These are phyloP conservation scores for Cardiocondyla obscurior DNA, from an alignment of 1,140 invertebrate species.

Conservation along the genomic window DNA sequence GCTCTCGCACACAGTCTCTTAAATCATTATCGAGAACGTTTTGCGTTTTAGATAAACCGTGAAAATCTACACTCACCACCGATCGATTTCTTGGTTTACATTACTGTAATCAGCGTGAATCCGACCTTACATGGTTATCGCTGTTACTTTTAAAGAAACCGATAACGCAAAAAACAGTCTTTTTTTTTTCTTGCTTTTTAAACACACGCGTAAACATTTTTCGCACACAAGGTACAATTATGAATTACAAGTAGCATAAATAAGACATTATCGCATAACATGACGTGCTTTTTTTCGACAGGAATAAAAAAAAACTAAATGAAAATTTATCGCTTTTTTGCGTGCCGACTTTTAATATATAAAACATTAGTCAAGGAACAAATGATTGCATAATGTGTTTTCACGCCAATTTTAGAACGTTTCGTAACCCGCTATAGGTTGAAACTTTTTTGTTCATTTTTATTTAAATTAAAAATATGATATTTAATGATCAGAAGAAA, in stretches of 20 bases:
- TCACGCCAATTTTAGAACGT: background rate
- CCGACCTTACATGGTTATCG: constrained; percentile 28
- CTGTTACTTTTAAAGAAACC: background rate
- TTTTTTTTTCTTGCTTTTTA: background rate
- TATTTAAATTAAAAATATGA: background rate
- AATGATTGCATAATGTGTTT: background rate
- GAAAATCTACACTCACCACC: background rate
- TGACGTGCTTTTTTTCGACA: background rate
- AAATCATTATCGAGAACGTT: background rate
- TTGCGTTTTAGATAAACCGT: background rate
- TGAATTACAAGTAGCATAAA: background rate
- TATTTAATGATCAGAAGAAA: background rate
- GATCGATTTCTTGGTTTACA: background rate
- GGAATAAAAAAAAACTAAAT: background rate
- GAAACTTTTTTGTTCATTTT: background rate
- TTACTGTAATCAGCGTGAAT: background rate
- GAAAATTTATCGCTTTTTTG: too few species aligned
- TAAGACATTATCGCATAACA: background rate
- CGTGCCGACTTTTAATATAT: background rate
- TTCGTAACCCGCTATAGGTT: background rate
- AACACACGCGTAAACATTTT: background rate
- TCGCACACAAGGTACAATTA: background rate
- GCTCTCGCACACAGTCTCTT: background rate
- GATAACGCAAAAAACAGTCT: background rate
- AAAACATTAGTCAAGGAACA: background rate